phyloP scores from a whole-genome alignment of 2,113 vertebrate genomes.

The Tympanuchus pallidicinctus region DNA sequence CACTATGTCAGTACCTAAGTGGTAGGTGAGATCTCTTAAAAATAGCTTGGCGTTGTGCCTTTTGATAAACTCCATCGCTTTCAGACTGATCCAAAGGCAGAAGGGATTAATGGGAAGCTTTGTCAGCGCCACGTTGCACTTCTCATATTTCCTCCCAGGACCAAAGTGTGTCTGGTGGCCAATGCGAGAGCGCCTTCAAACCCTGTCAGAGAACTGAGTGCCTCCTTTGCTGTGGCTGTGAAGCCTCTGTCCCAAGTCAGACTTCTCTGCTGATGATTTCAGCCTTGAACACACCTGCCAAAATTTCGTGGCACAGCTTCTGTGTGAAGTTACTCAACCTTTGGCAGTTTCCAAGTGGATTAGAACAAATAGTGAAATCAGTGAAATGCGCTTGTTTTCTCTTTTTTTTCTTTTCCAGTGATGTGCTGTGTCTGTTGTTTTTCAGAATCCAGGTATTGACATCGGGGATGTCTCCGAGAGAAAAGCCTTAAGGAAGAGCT shows the following conservation, averaged over 20 bases:
- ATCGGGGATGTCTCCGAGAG: conserved; percentile 93
- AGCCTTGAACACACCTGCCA: background rate
- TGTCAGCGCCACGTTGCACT: background rate
- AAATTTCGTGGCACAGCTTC: background rate
- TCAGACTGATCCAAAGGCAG: background rate
- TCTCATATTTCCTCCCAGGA: background rate
- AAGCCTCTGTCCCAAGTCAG: background rate
- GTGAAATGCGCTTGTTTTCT: accelerated
- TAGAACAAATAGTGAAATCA: background rate
- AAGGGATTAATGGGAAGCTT: accelerated
- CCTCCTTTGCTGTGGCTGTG: background rate
- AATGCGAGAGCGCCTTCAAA: background rate
- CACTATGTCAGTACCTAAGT: background rate
- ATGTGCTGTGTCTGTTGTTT: background rate
- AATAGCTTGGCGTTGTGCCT: accelerated
- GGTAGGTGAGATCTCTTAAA: background rate
- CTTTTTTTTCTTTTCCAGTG: background rate
- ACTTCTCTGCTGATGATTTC: background rate
- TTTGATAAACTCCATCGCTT: background rate
- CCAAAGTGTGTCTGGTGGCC: background rate
- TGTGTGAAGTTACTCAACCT: background rate
- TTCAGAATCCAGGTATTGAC: conserved; percentile 96
- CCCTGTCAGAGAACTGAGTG: accelerated
- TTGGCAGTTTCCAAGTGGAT: background rate
- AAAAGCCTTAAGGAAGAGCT: conserved; percentile 86